Evolutionary conservation across 2,888 invertebrate species (phyloP), one percentile per base, ranked within the genome.

Genomic region (Parelbella ahira): DNA sequence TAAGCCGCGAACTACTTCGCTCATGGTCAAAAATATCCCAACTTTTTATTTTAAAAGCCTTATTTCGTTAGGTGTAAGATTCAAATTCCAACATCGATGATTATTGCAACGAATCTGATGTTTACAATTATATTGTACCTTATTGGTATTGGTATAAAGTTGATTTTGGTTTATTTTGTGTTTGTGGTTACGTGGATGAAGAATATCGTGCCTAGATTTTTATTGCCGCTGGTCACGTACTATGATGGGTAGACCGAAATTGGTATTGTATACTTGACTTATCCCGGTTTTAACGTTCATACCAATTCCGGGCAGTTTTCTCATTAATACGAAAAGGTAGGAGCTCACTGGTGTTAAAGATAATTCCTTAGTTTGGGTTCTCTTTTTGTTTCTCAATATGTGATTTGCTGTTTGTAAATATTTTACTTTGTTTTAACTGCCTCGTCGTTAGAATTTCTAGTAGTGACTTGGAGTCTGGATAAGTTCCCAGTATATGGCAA

Each of bases 161-260:
- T 43, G 29, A 39, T 11, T 43, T 19, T 46, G 2, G 23, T 15
- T 43, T 15, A 15, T 19, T 8, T 15, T 19, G 7, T 1, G 5
- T 10, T 11, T 15, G 24, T 4, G 3, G 3, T 19, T 4, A 11
- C 1, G 11, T 29, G 15, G 24, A 12, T 11, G 5, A 24, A 25
- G 4, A 32, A 24, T 41, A 32, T 42, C 37, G 15, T 45, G 39
- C 44, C 49, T 51, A 45, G 48, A 45, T 51, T 56, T 39, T 53
- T 53, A 53, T 51, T 50, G 45, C 47, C 21, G 30, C 34, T 36
- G 45, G 53, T 56, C 54, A 53, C 54, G 54, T 53, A 47, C 47
- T 47, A 34, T 51, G 48, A 50, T 44, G 43, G 47, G 45, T 48
- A 44, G 41, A 45, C 33, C 42, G 44, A 50, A 51, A 47, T 44